Conservation (phyloP, 2,797 vertebrate genomes). For the Danio choprae region DNA sequence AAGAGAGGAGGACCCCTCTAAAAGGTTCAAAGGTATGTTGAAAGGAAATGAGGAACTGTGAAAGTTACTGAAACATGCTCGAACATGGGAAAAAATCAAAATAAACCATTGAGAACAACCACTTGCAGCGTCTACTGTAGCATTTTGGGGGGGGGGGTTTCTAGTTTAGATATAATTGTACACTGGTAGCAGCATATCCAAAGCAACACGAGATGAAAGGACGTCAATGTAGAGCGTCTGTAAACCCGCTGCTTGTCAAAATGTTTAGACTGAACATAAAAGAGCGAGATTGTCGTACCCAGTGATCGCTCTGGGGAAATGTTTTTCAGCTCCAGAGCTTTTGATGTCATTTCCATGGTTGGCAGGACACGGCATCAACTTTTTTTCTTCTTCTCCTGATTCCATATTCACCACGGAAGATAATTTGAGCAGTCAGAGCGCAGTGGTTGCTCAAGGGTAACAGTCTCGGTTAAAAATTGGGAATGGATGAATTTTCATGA, state of each 20-base stretch:
- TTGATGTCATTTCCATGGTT: conserved; percentile 52
- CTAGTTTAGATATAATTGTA: conserved; percentile 33
- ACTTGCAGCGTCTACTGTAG: conserved; percentile 15
- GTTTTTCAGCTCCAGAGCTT: conserved; percentile 57
- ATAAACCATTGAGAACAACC: conserved; percentile 44
- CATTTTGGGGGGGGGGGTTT: conserved; percentile 9
- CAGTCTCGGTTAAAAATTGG: conserved; percentile 42
- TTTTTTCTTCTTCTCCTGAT: conserved; percentile 25
- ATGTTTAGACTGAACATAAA: conserved; percentile 58
- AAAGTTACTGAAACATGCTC: conserved; percentile 26
- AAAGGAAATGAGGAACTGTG: conserved; percentile 2
- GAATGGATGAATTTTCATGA: conserved; percentile 50
- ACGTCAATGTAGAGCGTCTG: conserved; percentile 37
- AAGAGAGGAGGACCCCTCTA: not conserved
- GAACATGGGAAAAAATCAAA: conserved; percentile 23
- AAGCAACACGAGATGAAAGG: conserved; percentile 34
- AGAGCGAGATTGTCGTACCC: conserved; percentile 38
- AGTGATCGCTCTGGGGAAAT: conserved; percentile 50
- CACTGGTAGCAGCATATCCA: conserved; percentile 23
- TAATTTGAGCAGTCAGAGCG: conserved; percentile 51
- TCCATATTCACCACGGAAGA: conserved; percentile 50
- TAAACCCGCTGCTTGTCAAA: conserved; percentile 51
- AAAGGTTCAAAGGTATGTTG: conserved; percentile 4
- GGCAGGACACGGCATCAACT: conserved; percentile 47
- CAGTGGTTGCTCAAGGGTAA: conserved; percentile 56